phyloP scores from a whole-genome alignment of 2,113 vertebrate species.

The Petrocephalus microphthalmus region DNA sequence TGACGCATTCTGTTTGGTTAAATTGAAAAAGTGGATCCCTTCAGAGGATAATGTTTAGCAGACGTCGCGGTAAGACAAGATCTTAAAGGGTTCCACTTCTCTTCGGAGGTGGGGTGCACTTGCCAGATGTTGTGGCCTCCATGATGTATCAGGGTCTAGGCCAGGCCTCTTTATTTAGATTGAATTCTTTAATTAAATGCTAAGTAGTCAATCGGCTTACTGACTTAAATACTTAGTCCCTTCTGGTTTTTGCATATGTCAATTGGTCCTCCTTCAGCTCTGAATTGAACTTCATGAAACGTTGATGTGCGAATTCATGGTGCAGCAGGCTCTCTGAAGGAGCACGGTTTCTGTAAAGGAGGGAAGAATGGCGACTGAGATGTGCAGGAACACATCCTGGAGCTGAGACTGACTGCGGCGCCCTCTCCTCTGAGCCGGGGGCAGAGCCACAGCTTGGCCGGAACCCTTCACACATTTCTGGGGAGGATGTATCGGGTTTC shows the following conservation, averaged over 20 bases:
- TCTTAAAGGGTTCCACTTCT: background rate
- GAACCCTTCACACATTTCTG: background rate
- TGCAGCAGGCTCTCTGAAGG: background rate
- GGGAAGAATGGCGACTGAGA: background rate
- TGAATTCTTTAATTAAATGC: background rate
- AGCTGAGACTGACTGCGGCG: background rate
- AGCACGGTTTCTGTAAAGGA: background rate
- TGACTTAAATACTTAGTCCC: background rate
- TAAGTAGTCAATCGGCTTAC: background rate
- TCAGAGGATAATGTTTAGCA: conserved; percentile 9
- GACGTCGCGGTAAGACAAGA: background rate
- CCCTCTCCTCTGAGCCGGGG: background rate
- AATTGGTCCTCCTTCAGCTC: background rate
- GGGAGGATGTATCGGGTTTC: background rate
- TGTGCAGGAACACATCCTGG: background rate
- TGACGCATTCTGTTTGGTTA: background rate
- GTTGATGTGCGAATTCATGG: background rate
- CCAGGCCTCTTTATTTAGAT: background rate
- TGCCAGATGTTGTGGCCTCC: background rate
- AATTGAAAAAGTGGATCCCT: background rate
- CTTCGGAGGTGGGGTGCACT: background rate
- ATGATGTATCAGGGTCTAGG: background rate
- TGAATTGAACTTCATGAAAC: background rate
- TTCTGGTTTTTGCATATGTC: background rate
- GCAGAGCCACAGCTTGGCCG: background rate